Evolutionary conservation across 2,888 invertebrate species (phyloP).

Genomic region (Cylloceria caligata): DNA sequence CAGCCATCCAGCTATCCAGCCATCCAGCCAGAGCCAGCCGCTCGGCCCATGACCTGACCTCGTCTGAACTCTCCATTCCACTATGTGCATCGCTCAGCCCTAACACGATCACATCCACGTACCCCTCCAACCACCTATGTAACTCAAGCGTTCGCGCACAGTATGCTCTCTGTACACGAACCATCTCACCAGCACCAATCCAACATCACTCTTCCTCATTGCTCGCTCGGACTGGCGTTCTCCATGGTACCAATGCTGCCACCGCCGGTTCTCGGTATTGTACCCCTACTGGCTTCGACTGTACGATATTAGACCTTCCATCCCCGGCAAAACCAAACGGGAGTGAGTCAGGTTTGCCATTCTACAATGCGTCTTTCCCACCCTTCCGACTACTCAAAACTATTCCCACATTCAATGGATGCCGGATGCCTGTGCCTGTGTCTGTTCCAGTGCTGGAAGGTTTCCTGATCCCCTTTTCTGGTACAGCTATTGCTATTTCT

Average conservation of each 20-base stretch:
- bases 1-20: conserved; percentile 63
- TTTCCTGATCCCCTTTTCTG: not conserved
- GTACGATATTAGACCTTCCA: conserved; percentile 60
- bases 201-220: conserved; percentile 12
- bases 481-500: no score
- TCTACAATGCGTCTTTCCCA: conserved; percentile 29
- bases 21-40: conserved; percentile 69
- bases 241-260: conserved; percentile 58
- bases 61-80: conserved; percentile 83
- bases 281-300: conserved; percentile 54
- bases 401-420: conserved; percentile 50
- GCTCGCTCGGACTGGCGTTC: conserved; percentile 48
- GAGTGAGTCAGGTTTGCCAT: conserved; percentile 39
- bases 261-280: conserved; percentile 41
- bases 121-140: conserved; percentile 63
- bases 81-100: conserved; percentile 74
- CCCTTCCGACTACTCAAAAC: conserved; percentile 30
- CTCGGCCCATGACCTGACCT: conserved; percentile 84
- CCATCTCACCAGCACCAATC: no score
- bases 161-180: not conserved
- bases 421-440: conserved; percentile 33
- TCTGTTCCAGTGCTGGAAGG: not conserved
- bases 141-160: not conserved
- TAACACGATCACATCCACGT: conserved; percentile 79
- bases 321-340: conserved; percentile 43